Base-by-base conservation (phyloP, 2,797 vertebrate genomes). In the Pogonophryne albipinna region DNA sequence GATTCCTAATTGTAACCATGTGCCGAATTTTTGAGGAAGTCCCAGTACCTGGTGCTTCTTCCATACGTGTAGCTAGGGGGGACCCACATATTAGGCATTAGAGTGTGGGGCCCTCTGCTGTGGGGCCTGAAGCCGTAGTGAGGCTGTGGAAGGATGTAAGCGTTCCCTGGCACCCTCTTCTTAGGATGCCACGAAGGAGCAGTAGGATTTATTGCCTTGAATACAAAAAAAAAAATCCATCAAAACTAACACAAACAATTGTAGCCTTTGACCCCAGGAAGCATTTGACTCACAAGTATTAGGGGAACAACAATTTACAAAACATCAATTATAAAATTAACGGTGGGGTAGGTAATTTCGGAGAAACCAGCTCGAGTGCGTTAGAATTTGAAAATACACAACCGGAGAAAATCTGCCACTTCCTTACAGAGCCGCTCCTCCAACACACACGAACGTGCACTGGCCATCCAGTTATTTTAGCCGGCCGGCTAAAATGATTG, bases 131-230 rank as follows among this genome's bases (percentile, higher is more conserved):
- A 90, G 57, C 82, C 56, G 27, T 78, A 89, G 65, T 78, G 88
- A 51, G 87, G 89, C 3, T 31, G 73, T 23, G 89, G 87, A 67
- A 6, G 63, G 27, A 80, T 14, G 14, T n/a, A 74, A 55, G 51
- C 78, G 46, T 89, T 92, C 12, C 67, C 80, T 17, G 64, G 69
- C 10, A 6, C 23, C 27, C 69, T 71, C 62, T 87, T 93, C 76
- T 80, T 92, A 1, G 87, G 90, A 72, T 88, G 71, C 94, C 94
- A 94, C 1, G 79, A 13, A 4, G 91, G 91, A 67, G 89, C 86
- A 23, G 76, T 74, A 19, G 90, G 92, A 87, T 94, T 89, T 61
- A 92, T 71, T 4, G 49, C 56, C 93, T 95, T 38, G 34, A 38
- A 7, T 19, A 41, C 57, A 16, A 56, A n/a, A n/a, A n/a, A n/a